These are phyloP conservation scores for Limenitis camilla DNA, from an alignment of 2,888 invertebrate species.

Conservation along the genomic window DNA sequence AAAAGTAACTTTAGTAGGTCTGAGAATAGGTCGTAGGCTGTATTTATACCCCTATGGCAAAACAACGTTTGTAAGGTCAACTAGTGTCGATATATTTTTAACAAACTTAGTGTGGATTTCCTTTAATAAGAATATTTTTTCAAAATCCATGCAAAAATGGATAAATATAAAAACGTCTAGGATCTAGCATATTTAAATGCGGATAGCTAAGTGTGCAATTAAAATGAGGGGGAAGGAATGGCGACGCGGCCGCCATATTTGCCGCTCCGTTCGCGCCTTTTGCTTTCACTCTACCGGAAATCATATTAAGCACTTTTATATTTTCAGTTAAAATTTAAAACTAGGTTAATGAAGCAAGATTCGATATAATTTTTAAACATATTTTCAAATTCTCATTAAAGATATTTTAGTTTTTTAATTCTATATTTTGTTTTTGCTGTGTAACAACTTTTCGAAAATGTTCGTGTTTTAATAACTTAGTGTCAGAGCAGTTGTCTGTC, in stretches of 20 bases:
- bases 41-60: no score
- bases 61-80: no score
- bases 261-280: conserved; percentile 12
- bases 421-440: no score
- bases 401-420: no score
- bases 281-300: conserved; percentile 12
- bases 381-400: background rate
- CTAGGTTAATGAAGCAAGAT: conserved; percentile 10
- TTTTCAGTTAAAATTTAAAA: conserved; percentile 4
- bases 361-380: background rate
- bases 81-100: no score
- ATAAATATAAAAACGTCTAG: background rate
- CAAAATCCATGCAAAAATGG: background rate
- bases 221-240: conserved; percentile 31
- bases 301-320: conserved; percentile 8
- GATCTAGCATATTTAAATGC: conserved; percentile 7
- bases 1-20: no score
- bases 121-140: no score
- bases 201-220: conserved; percentile 31
- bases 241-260: conserved; percentile 27
- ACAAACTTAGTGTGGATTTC: no score
- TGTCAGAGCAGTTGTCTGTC: no score
- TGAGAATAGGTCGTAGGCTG: no score
- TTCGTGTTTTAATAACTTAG: no score
- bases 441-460: no score